Conservation (phyloP, 1,140 invertebrate species). For the Pectinophora gossypiella region DNA sequence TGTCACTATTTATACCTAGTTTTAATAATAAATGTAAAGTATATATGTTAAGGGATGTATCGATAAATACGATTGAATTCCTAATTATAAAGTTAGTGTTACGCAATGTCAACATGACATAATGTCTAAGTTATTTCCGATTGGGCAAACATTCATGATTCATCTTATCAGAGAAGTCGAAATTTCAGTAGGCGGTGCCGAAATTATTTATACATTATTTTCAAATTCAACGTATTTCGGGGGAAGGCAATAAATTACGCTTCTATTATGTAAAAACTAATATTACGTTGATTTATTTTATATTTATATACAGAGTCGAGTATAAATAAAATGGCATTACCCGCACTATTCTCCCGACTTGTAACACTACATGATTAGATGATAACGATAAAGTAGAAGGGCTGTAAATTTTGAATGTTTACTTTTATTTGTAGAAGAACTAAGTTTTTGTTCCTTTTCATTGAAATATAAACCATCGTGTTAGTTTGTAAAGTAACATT, state of each 20-base stretch:
- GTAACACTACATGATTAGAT: not conserved
- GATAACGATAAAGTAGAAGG: not conserved
- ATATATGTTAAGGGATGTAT: not conserved
- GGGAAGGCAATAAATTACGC: conserved; percentile 78
- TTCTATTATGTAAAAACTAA: conserved; percentile 66
- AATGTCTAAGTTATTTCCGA: not conserved
- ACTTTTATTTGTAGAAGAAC: not conserved
- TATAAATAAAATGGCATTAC: not conserved
- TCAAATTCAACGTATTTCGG: conserved; percentile 41
- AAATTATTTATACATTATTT: not conserved
- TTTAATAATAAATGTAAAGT: not conserved
- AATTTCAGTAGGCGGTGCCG: too few relatives aligned
- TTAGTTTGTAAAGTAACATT: conserved; percentile 41
- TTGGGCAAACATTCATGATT: not conserved
- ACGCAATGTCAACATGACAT: not conserved
- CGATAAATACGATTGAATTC: not conserved
- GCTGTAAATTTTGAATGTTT: not conserved
- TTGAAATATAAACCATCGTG: conserved; percentile 35
- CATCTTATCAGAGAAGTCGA: not conserved
- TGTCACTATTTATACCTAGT: conserved; percentile 17
- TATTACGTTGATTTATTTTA: conserved; percentile 29
- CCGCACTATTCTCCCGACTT: not conserved
- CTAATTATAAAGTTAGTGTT: not conserved
- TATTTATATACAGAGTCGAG: conserved; percentile 15
- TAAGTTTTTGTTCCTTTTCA: conserved; percentile 50